A percentile compares a stretch with the other conserved stretches of the same genome.
Evolutionary conservation across 2,888 invertebrate genomes (phyloP).

Genomic region (Coleophora flavipennella): DNA sequence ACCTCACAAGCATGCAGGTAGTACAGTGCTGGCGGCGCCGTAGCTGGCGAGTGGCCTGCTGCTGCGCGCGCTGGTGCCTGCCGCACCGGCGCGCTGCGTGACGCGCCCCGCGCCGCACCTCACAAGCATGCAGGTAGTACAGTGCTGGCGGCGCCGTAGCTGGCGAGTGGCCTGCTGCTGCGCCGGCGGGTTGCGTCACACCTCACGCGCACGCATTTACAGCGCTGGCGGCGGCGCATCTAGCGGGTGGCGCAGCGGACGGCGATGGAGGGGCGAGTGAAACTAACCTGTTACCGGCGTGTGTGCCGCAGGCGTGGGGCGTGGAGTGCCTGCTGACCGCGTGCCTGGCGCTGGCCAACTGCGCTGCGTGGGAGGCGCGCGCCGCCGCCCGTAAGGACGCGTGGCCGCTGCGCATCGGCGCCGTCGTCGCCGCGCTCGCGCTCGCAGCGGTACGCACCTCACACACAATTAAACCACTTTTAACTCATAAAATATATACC

Average conservation of each 20-base stretch:
- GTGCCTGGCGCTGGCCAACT: constrained; percentile 77
- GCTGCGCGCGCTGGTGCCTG: no score
- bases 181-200: constrained; percentile 67
- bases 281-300: constrained; percentile 1
- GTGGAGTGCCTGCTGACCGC: constrained; percentile 76
- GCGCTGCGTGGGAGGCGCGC: constrained; percentile 80
- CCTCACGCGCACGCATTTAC: constrained; percentile 64
- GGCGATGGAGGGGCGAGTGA: no score
- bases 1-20: not conserved
- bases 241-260: constrained; percentile 73
- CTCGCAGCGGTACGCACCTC: constrained; percentile 62
- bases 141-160: constrained; percentile 83
- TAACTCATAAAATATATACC: no score
- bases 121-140: no score
- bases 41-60: no score
- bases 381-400: constrained; percentile 75
- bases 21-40: not conserved
- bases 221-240: no score
- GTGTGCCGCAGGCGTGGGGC: constrained; percentile 57
- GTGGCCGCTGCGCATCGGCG: constrained; percentile 76
- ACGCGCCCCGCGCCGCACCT: no score
- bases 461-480: no score
- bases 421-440: constrained; percentile 75
- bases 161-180: constrained; percentile 83
- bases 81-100: no score